Conservation (phyloP, 2,888 invertebrate genomes). For the Iselma pallidipennis region DNA sequence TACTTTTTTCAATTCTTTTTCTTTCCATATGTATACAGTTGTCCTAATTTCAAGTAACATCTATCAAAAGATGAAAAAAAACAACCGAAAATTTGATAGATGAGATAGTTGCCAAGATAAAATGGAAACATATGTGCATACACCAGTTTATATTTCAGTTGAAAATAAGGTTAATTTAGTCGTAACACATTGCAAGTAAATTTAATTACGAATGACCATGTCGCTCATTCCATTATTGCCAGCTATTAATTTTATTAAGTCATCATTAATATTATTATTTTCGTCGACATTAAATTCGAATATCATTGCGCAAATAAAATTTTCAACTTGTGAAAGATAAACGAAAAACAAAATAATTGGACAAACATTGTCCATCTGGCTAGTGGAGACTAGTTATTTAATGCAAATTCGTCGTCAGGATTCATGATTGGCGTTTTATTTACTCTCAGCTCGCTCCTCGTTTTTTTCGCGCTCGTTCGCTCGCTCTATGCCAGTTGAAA, state of each 20-base stretch:
- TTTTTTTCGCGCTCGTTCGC: background rate
- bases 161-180: background rate
- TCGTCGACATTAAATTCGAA: background rate
- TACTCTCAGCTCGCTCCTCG: background rate
- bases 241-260: background rate
- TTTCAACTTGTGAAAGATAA: background rate
- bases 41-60: background rate
- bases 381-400: background rate
- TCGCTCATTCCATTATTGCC: background rate
- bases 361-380: background rate
- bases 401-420: background rate
- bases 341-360: background rate
- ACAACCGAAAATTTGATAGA: background rate
- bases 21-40: too few relatives aligned
- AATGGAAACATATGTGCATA: background rate
- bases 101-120: background rate
- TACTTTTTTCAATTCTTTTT: background rate
- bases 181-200: background rate
- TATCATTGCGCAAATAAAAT: background rate
- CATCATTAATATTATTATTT: background rate
- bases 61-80: background rate
- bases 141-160: background rate
- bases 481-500: background rate
- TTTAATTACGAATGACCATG: background rate
- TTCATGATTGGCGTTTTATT: background rate